Percentiles rank a stretch among this genome's conserved stretches.
These are phyloP conservation scores for Sipha flava DNA, from an alignment of 1,140 invertebrate species.

Conservation along the genomic window DNA sequence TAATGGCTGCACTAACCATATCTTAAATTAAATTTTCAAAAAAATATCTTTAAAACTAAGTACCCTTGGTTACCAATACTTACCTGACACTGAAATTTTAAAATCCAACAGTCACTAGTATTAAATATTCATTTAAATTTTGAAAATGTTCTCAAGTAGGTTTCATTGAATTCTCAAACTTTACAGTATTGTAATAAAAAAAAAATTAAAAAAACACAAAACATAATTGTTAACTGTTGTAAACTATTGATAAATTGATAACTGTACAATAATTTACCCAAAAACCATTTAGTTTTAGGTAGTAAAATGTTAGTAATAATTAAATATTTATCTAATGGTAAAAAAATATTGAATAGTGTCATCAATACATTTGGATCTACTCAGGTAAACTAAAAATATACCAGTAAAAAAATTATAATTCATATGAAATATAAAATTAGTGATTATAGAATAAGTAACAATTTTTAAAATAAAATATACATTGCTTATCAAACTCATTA, in stretches of 20 bases:
- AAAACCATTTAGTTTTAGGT: background rate
- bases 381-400: too few relatives aligned
- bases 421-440: too few relatives aligned
- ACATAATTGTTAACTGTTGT: background rate
- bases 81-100: background rate
- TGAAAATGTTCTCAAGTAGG: too few relatives aligned
- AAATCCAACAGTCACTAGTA: background rate
- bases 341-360: background rate
- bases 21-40: background rate
- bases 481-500: too few relatives aligned
- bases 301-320: background rate
- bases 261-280: background rate
- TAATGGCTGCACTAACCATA: too few relatives aligned
- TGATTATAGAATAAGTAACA: too few relatives aligned
- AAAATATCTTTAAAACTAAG: background rate
- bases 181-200: too few relatives aligned
- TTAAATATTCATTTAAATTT: too few relatives aligned
- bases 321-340: background rate
- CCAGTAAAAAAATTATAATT: too few relatives aligned
- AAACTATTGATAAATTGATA: background rate
- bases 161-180: too few relatives aligned
- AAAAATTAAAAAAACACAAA: background rate
- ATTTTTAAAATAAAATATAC: background rate
- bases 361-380: background rate
- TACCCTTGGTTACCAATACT: conserved; percentile 27